Evolutionary conservation across 2,888 invertebrate genomes (phyloP).

Genomic region (Amiota mariae): DNA sequence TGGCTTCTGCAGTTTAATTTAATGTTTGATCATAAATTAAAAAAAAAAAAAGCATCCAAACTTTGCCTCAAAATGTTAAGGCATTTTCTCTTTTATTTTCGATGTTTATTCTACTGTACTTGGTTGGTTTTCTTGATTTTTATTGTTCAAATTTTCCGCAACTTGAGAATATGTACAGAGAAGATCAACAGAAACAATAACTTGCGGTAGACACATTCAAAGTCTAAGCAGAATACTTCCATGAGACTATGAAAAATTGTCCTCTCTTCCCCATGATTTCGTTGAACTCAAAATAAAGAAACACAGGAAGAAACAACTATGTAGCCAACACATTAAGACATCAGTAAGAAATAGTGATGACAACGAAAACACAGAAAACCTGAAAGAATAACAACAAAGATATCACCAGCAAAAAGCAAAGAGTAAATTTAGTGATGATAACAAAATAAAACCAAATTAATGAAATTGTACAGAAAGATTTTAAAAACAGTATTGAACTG

Average conservation of each 20-base stretch:
- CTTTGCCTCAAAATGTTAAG: constrained; percentile 66
- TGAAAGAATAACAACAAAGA: constrained; percentile 17
- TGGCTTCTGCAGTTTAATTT: constrained; percentile 61
- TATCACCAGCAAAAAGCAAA: constrained; percentile 23
- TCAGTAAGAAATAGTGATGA: constrained; percentile 46
- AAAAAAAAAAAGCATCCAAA: constrained; percentile 34
- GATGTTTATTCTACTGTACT: constrained; percentile 4
- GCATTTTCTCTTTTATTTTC: constrained; percentile 59
- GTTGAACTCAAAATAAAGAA: background rate
- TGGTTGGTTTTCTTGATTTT: background rate
- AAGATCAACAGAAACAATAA: constrained; percentile 33
- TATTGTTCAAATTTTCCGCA: constrained; percentile 48
- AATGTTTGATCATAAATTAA: constrained; percentile 68
- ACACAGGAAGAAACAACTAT: too few relatives aligned
- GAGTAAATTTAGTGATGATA: background rate
- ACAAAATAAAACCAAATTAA: too few relatives aligned
- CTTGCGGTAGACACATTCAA: too few relatives aligned
- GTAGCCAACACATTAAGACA: constrained; percentile 19
- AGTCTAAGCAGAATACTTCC: constrained; percentile 12
- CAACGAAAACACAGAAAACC: constrained; percentile 53
- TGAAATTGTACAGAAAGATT: too few relatives aligned
- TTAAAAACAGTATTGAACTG: too few relatives aligned
- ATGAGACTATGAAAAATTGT: background rate
- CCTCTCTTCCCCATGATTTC: background rate
- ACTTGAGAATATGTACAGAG: constrained; percentile 55